Base-by-base conservation (phyloP, 2,113 vertebrate species). In the Sitta europaea region DNA sequence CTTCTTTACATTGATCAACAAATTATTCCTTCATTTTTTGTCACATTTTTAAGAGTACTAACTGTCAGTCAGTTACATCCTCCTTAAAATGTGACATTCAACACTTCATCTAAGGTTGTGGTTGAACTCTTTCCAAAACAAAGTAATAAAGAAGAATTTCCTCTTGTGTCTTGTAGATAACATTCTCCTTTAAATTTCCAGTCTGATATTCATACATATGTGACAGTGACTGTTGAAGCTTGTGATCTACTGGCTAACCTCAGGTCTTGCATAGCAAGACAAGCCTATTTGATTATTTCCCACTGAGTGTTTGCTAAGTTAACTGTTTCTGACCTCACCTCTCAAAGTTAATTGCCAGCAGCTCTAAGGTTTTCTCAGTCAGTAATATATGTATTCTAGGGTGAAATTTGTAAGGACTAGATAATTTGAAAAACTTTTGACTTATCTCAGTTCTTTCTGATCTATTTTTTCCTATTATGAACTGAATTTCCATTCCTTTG, bases 11-110 rank as follows among this genome's bases (percentile, higher is more conserved):
- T 62, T 66, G 70, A 94, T 78, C 2, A 84, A 33, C 19, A 78
- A 40, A 48, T 50, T 84, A 22, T 53, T 89, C 28, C 40, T 48
- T 81, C 29, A 54, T 38, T 92, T 78, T 80, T 89, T 38, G 12
- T 59, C 11, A 25, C 27, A 7, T 67, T 74, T 77, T 77, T 4
- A 58, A 27, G 68, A 45, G 4, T 54, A 47, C 5, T 84, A 35
- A 7, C 12, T 88, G 29, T 62, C 55, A 65, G 2, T 79, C 0
- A 0, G 8, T 84, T 63, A 61, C 16, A 33, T 74, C n/a, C 24
- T 63, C 31, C 25, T 85, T 68, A 82, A 88, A 85, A 78, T 55
- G 14, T 43, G 38, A 8, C 16, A 35, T 71, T n/a, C 43, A 74
- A 25, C 23, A 43, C n/a, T n/a, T 25, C 19, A 51, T 25, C 15